Evolutionary conservation across 35 echinoderm and acorn worm species (phyloP).

Genomic region (Strongylocentrotus purpuratus): DNA sequence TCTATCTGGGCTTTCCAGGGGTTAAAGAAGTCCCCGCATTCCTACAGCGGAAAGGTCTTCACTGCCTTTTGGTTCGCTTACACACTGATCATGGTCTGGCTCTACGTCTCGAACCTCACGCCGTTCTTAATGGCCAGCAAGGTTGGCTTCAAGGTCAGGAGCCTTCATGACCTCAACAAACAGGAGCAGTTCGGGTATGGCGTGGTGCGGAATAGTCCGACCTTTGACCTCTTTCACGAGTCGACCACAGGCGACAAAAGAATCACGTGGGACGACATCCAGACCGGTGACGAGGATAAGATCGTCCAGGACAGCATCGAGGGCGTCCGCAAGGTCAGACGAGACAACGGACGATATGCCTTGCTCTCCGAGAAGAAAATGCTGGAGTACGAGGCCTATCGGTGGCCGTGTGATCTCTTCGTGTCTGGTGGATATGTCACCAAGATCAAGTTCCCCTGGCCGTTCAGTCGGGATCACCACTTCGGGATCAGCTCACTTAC

Average conservation of each 20-base stretch:
- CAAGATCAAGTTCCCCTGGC: slow-evolving; percentile 69
- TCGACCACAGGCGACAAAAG: slow-evolving; percentile 45
- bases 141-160: slow-evolving; percentile 45
- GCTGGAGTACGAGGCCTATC: slow-evolving; percentile 64
- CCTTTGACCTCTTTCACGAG: slow-evolving; percentile 67
- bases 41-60: slow-evolving; percentile 60
- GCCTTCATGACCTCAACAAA: slow-evolving; percentile 54
- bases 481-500: slow-evolving; percentile 79
- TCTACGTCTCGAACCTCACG: slow-evolving; percentile 71
- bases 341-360: slow-evolving; percentile 78
- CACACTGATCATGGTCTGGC: slow-evolving; percentile 64
- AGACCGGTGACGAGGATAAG: slow-evolving; percentile 53
- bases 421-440: slow-evolving; percentile 64
- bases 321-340: slow-evolving; percentile 70
- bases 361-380: slow-evolving; percentile 73
- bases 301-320: slow-evolving; percentile 66
- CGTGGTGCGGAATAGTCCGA: slow-evolving; percentile 69
- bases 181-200: slow-evolving; percentile 78
- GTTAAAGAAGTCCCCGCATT: slow-evolving; percentile 64
- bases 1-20: slow-evolving; percentile 68
- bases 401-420: slow-evolving; percentile 72
- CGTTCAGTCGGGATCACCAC: slow-evolving; percentile 81
- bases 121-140: slow-evolving; percentile 72
- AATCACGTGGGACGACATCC: slow-evolving; percentile 65
- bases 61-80: slow-evolving; percentile 83